A percentile compares a stretch with the other conserved stretches of the same genome.
Conservation (phyloP, 2,113 vertebrate genomes). For the Oryzias woworae region DNA sequence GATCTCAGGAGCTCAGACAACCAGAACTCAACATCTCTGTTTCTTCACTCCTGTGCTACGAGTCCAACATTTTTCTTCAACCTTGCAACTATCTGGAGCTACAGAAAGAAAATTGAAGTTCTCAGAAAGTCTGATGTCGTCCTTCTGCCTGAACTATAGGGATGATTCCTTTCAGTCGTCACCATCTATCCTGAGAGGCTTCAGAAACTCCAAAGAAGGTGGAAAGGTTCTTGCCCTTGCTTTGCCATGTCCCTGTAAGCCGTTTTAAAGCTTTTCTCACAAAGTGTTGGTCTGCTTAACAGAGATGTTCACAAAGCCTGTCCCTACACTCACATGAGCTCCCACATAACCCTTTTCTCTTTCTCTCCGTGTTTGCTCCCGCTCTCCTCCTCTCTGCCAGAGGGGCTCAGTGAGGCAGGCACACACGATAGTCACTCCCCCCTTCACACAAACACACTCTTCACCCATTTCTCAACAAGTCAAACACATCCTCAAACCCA, state of each 20-base stretch:
- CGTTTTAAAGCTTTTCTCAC: constrained; percentile 42
- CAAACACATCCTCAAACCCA: constrained; percentile 49
- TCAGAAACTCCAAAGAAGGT: constrained; percentile 42
- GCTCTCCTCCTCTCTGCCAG: constrained; percentile 51
- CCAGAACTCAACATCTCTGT: constrained; percentile 33
- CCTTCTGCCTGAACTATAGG: constrained; percentile 22
- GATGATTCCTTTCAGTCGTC: constrained; percentile 17
- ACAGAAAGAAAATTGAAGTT: constrained; percentile 17
- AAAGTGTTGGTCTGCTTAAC: constrained; percentile 48
- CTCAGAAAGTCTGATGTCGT: constrained; percentile 14
- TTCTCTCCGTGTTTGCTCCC: constrained; percentile 31
- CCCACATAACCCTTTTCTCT: constrained; percentile 52
- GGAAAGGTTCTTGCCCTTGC: constrained; percentile 28
- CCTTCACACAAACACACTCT: constrained; percentile 29
- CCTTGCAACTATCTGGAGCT: background rate
- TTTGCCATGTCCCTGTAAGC: constrained; percentile 41
- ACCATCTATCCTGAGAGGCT: constrained; percentile 18
- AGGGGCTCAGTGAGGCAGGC: constrained; percentile 68
- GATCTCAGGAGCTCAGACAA: constrained; percentile 43
- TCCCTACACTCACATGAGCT: constrained; percentile 64
- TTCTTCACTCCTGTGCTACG: constrained; percentile 24
- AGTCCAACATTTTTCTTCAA: constrained; percentile 21
- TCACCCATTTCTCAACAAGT: constrained; percentile 52
- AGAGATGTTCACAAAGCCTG: constrained; percentile 60
- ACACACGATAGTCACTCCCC: constrained; percentile 61